A percentile compares a stretch with the other conserved stretches of the same genome.
phyloP scores from a whole-genome alignment of 2,113 vertebrate genomes.

The Fulmarus glacialis region DNA sequence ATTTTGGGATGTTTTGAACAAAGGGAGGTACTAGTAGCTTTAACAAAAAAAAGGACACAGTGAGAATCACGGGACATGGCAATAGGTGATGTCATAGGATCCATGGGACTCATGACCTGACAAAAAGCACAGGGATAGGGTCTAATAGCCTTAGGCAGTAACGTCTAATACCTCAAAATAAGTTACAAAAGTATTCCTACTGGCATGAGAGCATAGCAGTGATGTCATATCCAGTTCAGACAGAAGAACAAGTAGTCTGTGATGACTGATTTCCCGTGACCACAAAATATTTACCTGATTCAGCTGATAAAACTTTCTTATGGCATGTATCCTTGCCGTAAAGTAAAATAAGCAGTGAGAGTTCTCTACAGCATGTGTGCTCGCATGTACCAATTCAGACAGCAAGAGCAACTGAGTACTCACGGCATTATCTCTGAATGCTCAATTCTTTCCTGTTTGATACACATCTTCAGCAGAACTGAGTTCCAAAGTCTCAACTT shows the following conservation, averaged over 20 bases:
- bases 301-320: neutral
- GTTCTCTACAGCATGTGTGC: neutral
- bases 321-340: neutral
- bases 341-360: neutral
- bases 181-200: neutral
- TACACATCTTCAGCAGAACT: neutral
- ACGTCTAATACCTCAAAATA: neutral
- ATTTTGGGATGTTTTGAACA: neutral
- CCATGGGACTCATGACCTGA: too few relatives aligned
- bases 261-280: neutral
- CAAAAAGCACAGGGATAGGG: neutral
- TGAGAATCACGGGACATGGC: neutral
- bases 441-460: neutral
- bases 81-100: neutral
- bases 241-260: neutral
- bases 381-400: neutral
- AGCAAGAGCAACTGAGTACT: neutral
- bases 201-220: neutral
- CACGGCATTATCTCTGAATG: neutral
- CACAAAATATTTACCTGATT: neutral
- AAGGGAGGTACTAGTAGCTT: neutral
- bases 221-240: neutral
- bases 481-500: neutral
- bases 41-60: neutral
- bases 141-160: neutral